Base-by-base conservation (phyloP, 2,113 vertebrate species). In the Chaetops frenatus region DNA sequence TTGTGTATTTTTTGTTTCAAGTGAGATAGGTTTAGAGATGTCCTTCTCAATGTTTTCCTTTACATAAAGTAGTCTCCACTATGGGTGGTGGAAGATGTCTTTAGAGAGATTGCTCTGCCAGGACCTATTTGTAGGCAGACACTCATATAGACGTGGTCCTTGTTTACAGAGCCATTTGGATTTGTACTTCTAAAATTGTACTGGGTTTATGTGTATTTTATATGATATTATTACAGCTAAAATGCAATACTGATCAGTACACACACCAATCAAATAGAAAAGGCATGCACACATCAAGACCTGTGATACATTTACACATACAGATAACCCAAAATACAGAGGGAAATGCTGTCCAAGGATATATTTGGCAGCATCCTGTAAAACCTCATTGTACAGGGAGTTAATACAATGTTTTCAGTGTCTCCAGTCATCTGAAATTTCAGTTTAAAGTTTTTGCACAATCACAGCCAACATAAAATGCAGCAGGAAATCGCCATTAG, bases 401-500 rank as follows among this genome's bases (percentile, higher is more conserved):
- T 94, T 95, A 96, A 96, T 92, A 47, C 70, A 76, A 86, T 3
- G 60, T 92, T 90, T 92, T 88, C 89, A 81, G 71, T 42, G 53
- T 95, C 92, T 79, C 24, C 86, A 94, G 80, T 90, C 92, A 54
- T 94, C 93, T 95, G 81, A 95, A 97, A 95, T 97, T 91, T 72
- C 72, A 85, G 92, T 92, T 90, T 76, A 96, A 95, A 97, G 92
- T 90, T 94, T 86, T 94, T 72, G 84, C 82, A 94, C 93, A 97
- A 97, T 96, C 86, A 60, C 82, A 74, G 64, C 93, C 96, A 96
- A 95, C 77, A 92, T 48, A 96, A 97, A 92, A 84, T 84, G 89
- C 94, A 97, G 97, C 96, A 97, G 96, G 96, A 98, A 97, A 96
- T 97, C 47, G 96, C 96, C 96, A 92, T 94, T 94, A 90, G 96